phyloP scores from a whole-genome alignment of 2,113 vertebrate species.

The Pithys albifrons region DNA sequence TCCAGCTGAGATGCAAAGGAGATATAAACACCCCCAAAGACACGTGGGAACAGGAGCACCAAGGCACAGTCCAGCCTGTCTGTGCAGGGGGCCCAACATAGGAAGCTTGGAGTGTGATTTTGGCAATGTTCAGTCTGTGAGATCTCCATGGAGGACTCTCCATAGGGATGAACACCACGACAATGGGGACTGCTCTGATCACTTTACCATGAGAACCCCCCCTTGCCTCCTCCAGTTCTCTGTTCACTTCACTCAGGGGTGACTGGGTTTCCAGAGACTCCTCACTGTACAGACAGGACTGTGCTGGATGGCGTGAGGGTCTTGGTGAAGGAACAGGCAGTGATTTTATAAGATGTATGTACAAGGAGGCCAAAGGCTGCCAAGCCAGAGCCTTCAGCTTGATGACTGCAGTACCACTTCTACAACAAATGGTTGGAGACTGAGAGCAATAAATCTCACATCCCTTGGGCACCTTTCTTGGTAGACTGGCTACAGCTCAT shows the following conservation, averaged over 20 bases:
- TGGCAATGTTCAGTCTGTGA: neutral
- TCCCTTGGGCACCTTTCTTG: neutral
- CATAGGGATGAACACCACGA: neutral
- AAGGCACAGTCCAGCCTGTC: neutral
- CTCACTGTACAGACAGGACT: fast-evolving
- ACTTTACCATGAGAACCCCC: neutral
- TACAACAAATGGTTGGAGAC: neutral
- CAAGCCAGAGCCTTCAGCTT: neutral
- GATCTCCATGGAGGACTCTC: neutral
- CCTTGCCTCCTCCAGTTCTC: neutral
- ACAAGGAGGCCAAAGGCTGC: neutral
- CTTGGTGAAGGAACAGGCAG: neutral
- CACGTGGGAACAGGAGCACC: neutral
- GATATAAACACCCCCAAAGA: neutral
- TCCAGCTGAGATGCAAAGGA: neutral
- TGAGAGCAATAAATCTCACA: neutral
- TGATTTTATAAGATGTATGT: neutral
- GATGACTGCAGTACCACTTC: neutral
- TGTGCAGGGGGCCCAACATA: fast-evolving
- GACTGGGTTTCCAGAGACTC: neutral
- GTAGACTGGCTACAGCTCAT: neutral
- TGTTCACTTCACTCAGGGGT: neutral
- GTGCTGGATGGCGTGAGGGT: neutral
- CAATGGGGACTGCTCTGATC: neutral
- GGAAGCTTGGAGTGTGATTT: neutral